Evolutionary conservation across 2,113 vertebrate genomes (phyloP).

Genomic region (Onychostoma macrolepis): DNA sequence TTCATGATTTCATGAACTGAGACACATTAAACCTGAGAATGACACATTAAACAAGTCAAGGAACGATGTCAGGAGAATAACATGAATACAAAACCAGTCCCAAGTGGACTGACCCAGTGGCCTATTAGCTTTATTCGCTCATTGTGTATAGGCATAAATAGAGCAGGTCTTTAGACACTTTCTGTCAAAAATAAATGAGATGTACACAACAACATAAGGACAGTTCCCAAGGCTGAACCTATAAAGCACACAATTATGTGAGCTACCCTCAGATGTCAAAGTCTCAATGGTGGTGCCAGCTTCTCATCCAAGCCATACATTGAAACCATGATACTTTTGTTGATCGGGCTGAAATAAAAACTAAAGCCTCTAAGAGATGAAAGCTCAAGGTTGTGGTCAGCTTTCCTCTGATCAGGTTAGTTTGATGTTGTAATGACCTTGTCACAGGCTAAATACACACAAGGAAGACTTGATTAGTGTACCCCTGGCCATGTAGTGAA

Average conservation of each 20-base stretch:
- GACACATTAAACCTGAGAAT: neutral
- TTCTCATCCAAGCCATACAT: neutral
- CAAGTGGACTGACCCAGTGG: neutral
- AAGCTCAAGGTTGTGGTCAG: neutral
- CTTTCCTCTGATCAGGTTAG: slow-evolving; percentile 17
- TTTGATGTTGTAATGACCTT: slow-evolving; percentile 34
- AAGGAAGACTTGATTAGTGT: slow-evolving; percentile 13
- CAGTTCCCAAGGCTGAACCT: neutral
- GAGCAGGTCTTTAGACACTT: neutral
- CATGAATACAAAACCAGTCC: neutral
- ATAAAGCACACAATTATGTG: neutral
- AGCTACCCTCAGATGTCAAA: slow-evolving; percentile 5
- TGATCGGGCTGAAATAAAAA: neutral
- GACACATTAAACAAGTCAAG: neutral
- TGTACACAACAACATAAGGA: neutral
- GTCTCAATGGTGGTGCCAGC: slow-evolving; percentile 5
- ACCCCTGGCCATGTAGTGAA: neutral
- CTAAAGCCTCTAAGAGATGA: slow-evolving; percentile 22
- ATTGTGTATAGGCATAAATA: neutral
- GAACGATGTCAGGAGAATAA: neutral
- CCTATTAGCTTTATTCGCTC: neutral
- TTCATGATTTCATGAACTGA: neutral
- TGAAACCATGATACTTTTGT: slow-evolving; percentile 15
- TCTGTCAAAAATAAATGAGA: neutral
- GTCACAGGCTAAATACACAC: slow-evolving; percentile 6